Base-by-base conservation (phyloP, 2,888 invertebrate genomes). In the Acrobasis repandana region DNA sequence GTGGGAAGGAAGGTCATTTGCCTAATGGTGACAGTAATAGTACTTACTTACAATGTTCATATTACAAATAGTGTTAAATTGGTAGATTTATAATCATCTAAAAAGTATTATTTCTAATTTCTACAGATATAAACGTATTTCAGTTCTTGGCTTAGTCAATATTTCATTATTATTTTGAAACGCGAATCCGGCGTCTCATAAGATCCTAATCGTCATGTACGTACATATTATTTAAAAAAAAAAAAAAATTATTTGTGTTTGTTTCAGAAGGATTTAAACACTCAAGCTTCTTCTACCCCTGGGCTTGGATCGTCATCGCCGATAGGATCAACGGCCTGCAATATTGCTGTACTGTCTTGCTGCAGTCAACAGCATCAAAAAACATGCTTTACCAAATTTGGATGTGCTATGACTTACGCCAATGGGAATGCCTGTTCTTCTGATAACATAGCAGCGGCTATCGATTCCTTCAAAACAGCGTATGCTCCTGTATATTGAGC, bases 311-410 rank as follows among this genome's bases (percentile, higher is more conserved):
- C 14, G 18, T 28, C 66, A 9, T 79, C 80, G 0, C 71, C 69
- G 2, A 68, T 14, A 20, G 38, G 16, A 18, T 15, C 54, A 10
- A 54, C 36, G 11, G 20, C 70, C 62, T 90, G 90, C 65, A 82
- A 82, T 50, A 82, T 86, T 14, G 83, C 86, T 0, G 76, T 86
- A 48, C 69, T 90, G 0, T 73, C 80, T 1, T 90, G 90, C 73
- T 90, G 90, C 63, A 73, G 71, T 46, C 63, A 68, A 8, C 14
- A 60, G 3, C 66, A 75, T 34, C 79, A 77, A 58, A 68, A 62
- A 16, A 51, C 69, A 11, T 90, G 90, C 65, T 89, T 90, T 66
- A 64, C 60, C 9, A 69, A 67, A 43, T 74, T 81, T 11, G 79
- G 80, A 9, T 90, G 90, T 60, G 61, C 47, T 0, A 60, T 57